These are phyloP conservation scores for Hyaena hyaena DNA, from an alignment of 2,113 vertebrate species.

Conservation along the genomic window DNA sequence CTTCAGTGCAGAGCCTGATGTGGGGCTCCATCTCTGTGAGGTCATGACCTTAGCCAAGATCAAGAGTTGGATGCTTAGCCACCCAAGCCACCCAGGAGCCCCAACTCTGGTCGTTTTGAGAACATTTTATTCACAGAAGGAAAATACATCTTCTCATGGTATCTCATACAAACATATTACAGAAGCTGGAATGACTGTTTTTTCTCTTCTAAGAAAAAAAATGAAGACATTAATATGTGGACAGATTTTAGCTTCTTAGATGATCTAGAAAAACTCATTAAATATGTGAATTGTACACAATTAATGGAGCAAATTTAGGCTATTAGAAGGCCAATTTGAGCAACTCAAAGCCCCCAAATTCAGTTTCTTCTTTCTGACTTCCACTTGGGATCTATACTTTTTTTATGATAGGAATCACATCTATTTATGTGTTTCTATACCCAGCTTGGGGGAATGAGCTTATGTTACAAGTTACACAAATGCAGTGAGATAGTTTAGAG, in stretches of 20 bases:
- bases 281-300: background rate
- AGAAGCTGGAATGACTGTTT: background rate
- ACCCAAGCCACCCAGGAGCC: no score
- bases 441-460: background rate
- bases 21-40: no score
- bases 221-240: background rate
- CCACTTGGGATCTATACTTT: background rate
- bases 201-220: constrained; percentile 3
- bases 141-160: background rate
- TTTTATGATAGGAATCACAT: background rate
- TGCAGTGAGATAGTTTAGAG: background rate
- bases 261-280: background rate
- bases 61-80: no score
- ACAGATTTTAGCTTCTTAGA: background rate
- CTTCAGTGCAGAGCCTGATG: no score
- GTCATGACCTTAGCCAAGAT: no score
- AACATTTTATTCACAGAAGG: background rate
- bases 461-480: background rate
- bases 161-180: background rate
- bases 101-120: background rate
- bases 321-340: background rate
- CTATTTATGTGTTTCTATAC: background rate
- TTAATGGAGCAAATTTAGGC: background rate
- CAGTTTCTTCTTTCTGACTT: background rate
- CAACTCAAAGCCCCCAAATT: background rate